Conservation (phyloP, 2,113 vertebrate species). For the Hepsetus odoe region DNA sequence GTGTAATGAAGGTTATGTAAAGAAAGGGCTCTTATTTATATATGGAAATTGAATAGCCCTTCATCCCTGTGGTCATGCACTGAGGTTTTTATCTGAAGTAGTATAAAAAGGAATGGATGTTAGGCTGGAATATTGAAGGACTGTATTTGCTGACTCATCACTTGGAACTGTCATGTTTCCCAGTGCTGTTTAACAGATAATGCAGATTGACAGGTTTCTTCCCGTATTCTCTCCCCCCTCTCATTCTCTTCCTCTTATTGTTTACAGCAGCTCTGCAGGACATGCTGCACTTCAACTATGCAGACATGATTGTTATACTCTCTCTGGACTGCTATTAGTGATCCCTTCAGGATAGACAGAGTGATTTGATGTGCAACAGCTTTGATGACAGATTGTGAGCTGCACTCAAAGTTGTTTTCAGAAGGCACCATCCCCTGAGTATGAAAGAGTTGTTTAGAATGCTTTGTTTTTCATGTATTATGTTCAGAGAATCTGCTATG, state of each 20-base stretch:
- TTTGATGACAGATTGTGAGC: conserved; percentile 11
- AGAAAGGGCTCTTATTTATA: too few relatives aligned
- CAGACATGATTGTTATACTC: conserved; percentile 8
- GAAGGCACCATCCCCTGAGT: background rate
- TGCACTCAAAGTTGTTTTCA: background rate
- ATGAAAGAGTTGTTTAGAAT: background rate
- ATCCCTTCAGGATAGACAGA: conserved; percentile 11
- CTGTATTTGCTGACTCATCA: conserved; percentile 3
- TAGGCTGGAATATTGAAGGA: background rate
- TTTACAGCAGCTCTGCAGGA: background rate
- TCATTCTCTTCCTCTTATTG: background rate
- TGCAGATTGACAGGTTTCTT: background rate
- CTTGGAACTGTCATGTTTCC: conserved; percentile 24
- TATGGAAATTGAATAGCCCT: background rate
- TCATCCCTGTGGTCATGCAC: background rate
- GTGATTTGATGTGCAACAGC: background rate
- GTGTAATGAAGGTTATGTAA: too few relatives aligned
- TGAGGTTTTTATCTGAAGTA: background rate
- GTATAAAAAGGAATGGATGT: background rate
- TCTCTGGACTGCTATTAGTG: conserved; percentile 12
- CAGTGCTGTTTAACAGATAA: conserved; percentile 23
- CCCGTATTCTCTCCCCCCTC: too few relatives aligned
- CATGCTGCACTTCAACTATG: background rate
- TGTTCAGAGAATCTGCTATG: conserved; percentile 13
- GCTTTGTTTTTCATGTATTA: conserved; percentile 1